phyloP scores from a whole-genome alignment of 2,797 vertebrate genomes.

The Halcyon leucocephala region DNA sequence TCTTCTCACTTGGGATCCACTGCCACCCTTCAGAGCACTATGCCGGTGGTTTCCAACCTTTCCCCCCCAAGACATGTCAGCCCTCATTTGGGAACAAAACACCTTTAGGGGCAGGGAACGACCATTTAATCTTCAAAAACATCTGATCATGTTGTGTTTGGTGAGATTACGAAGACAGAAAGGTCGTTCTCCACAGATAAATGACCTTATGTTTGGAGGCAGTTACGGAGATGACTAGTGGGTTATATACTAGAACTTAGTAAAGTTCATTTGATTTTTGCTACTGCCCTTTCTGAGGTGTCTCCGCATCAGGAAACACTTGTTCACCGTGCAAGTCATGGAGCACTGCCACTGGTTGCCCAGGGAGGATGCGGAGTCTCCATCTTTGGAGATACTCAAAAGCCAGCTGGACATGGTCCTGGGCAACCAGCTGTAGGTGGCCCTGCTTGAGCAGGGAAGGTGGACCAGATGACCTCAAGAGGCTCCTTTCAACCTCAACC shows the following conservation, averaged over 20 bases:
- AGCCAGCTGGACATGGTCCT: fast-evolving
- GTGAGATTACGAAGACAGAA: background rate
- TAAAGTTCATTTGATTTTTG: background rate
- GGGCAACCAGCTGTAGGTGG: fast-evolving
- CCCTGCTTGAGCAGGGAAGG: background rate
- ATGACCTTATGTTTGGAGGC: background rate
- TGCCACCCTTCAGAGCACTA: background rate
- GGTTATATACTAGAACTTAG: background rate
- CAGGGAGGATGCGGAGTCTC: background rate
- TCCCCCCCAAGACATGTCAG: background rate
- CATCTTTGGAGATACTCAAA: background rate
- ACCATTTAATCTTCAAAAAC: background rate
- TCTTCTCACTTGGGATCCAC: background rate
- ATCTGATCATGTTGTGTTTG: background rate
- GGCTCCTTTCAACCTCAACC: background rate
- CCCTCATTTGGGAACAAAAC: background rate
- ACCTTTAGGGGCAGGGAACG: background rate
- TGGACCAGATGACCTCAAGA: background rate
- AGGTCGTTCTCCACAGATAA: background rate
- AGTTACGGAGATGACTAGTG: background rate
- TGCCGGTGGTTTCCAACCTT: background rate
- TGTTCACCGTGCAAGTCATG: background rate
- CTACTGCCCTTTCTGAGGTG: background rate
- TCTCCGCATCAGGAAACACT: background rate
- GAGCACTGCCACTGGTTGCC: background rate